Evolutionary conservation across 2,888 invertebrate genomes (phyloP).

Genomic region (Scrobipalpa atriplicella): DNA sequence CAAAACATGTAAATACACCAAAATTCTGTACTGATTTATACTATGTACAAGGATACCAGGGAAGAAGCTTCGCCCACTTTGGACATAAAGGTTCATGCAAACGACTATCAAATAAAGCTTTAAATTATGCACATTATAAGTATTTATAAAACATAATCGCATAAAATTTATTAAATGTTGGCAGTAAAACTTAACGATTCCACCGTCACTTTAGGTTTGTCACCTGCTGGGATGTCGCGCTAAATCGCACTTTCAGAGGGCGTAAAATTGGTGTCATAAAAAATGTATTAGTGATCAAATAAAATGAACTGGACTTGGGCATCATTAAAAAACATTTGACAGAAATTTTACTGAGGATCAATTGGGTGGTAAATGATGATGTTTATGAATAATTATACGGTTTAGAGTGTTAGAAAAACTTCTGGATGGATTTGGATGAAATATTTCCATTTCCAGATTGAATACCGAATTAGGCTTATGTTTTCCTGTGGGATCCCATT

Average conservation of each 20-base stretch:
- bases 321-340: not conserved
- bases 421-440: too few relatives aligned
- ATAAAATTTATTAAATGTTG: slow-evolving; percentile 25
- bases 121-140: slow-evolving; percentile 10
- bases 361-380: not conserved
- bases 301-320: not conserved
- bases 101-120: slow-evolving; percentile 12
- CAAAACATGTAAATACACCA: too few relatives aligned
- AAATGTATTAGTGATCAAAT: slow-evolving; percentile 2
- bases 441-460: too few relatives aligned
- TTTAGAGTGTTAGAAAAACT: not conserved
- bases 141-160: slow-evolving; percentile 5
- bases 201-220: slow-evolving; percentile 19
- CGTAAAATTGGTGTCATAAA: slow-evolving; percentile 14
- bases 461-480: too few relatives aligned
- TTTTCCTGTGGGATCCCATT: too few relatives aligned
- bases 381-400: not conserved
- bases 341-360: not conserved
- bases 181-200: slow-evolving; percentile 28
- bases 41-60: too few relatives aligned
- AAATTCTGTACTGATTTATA: too few relatives aligned
- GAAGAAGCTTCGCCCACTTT: too few relatives aligned
- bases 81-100: not conserved
- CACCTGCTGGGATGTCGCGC: slow-evolving; percentile 29
- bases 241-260: slow-evolving; percentile 25